These are phyloP conservation scores for Bergia puertoricense DNA, from an alignment of 92 coral and sea anemone species.

Conservation along the genomic window DNA sequence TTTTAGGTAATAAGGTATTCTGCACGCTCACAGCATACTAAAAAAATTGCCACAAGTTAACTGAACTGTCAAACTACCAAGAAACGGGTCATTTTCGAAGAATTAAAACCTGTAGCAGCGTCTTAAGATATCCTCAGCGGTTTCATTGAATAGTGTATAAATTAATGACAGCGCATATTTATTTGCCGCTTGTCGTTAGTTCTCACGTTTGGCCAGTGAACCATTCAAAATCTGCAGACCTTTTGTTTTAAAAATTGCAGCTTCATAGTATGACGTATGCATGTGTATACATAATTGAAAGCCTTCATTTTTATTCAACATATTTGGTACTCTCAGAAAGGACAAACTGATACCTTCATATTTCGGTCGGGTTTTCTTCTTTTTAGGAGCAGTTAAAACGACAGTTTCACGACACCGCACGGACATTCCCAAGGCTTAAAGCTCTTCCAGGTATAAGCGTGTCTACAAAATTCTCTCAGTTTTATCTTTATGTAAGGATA, in stretches of 20 bases:
- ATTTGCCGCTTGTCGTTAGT: neutral
- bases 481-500: neutral
- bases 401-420: neutral
- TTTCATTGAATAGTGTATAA: no score
- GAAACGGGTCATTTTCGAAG: no score
- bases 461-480: neutral
- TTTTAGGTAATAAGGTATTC: no score
- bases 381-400: constrained; percentile 6
- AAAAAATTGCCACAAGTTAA: no score
- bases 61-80: no score
- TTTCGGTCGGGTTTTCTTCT: neutral
- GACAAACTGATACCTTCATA: neutral
- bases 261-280: no score
- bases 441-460: neutral
- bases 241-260: neutral
- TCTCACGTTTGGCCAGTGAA: neutral
- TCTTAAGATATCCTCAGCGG: neutral
- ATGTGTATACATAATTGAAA: no score
- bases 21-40: no score
- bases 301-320: neutral
- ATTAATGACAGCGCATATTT: neutral
- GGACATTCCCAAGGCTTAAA: neutral
- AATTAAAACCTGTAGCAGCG: neutral
- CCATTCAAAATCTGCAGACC: neutral
- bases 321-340: neutral